phyloP scores from a whole-genome alignment of 2,888 invertebrate species.

The Dendrolimus pini region DNA sequence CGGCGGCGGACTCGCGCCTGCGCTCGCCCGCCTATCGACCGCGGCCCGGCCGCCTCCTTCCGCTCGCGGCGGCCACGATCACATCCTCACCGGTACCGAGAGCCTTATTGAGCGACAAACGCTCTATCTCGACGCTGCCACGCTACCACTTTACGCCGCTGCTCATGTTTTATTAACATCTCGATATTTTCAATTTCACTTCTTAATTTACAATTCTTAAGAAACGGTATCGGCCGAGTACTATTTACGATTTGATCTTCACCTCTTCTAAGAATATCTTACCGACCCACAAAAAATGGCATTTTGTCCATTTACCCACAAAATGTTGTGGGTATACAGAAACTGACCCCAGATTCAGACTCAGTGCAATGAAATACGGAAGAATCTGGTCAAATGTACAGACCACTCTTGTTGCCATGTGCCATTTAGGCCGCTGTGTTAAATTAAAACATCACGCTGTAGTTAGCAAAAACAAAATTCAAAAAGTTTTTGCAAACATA shows the following conservation, averaged over 20 bases:
- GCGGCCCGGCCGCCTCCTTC: constrained; percentile 42
- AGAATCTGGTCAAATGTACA: no score
- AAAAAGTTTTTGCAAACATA: no score
- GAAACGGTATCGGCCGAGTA: constrained; percentile 2
- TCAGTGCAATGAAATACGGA: no score
- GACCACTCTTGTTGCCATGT: no score
- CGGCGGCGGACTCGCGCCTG: constrained; percentile 48
- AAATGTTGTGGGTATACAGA: no score
- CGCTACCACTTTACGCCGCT: constrained; percentile 28
- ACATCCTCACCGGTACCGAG: constrained; percentile 41
- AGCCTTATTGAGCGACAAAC: constrained; percentile 53
- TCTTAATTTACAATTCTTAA: constrained; percentile 10
- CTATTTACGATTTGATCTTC: constrained; percentile 8
- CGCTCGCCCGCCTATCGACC: constrained; percentile 56
- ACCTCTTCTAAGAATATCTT: neutral
- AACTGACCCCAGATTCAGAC: no score
- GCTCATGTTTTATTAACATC: constrained; percentile 35
- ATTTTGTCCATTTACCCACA: no score
- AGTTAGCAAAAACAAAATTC: no score
- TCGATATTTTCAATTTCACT: constrained; percentile 20
- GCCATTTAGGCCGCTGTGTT: no score
- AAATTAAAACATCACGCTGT: no score
- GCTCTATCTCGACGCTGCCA: constrained; percentile 34
- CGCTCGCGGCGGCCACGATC: constrained; percentile 39
- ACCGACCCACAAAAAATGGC: neutral